Conservation (phyloP, 2,888 invertebrate species). For the Amphipyra berbera region DNA sequence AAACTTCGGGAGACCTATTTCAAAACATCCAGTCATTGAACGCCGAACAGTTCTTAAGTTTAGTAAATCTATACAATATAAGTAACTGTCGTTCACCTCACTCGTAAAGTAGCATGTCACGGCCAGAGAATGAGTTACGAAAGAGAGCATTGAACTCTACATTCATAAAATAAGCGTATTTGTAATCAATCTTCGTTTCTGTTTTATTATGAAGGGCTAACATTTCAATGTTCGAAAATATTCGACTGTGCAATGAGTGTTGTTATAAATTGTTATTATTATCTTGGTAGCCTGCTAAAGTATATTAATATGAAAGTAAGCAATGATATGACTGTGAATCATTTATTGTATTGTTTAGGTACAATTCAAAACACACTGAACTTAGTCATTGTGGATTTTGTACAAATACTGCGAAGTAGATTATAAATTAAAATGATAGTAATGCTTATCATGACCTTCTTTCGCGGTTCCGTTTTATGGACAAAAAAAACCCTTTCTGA, state of each 20-base stretch:
- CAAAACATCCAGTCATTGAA: too few relatives aligned
- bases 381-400: conserved; percentile 18
- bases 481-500: conserved; percentile 2
- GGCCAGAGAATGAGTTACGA: conserved; percentile 28
- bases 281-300: conserved; percentile 10
- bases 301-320: conserved; percentile 26
- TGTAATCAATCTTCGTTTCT: too few relatives aligned
- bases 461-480: conserved; percentile 1
- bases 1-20: too few relatives aligned
- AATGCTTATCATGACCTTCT: conserved; percentile 2
- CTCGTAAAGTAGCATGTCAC: conserved; percentile 14
- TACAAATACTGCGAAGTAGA: conserved; percentile 12
- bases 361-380: background rate
- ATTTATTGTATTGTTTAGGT: conserved; percentile 31
- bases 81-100: background rate
- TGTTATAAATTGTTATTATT: background rate
- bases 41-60: too few relatives aligned
- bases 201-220: too few relatives aligned
- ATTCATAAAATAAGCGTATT: conserved; percentile 9
- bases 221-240: too few relatives aligned
- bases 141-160: conserved; percentile 37
- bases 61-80: too few relatives aligned
- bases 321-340: conserved; percentile 15
- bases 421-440: conserved; percentile 7
- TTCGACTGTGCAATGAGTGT: background rate